Evolutionary conservation across 1,140 invertebrate genomes (phyloP).

Genomic region (Planococcus citri): DNA sequence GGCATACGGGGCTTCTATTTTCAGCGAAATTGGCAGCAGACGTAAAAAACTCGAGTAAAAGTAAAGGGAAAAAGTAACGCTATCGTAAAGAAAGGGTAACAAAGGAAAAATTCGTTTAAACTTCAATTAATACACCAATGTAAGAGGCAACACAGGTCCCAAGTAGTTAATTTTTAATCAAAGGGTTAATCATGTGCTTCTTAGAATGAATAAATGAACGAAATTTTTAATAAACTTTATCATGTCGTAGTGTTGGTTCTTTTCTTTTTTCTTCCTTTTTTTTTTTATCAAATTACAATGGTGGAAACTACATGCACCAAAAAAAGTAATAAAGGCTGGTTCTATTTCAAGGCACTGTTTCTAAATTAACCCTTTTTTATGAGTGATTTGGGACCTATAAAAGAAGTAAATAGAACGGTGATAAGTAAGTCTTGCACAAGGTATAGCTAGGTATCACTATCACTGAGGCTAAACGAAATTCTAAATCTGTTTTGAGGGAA

Average conservation of each 20-base stretch:
- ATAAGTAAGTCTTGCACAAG: conserved; percentile 7
- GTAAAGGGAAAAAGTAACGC: background rate
- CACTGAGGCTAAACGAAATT: background rate
- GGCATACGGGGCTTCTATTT: too few relatives aligned
- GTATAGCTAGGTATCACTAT: background rate
- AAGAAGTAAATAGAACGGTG: conserved; percentile 8
- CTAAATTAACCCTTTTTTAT: conserved; percentile 20
- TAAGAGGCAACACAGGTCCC: background rate
- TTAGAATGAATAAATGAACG: background rate
- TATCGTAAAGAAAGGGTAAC: background rate
- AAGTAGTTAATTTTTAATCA: conserved; percentile 4
- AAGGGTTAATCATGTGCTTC: background rate
- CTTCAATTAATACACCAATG: background rate
- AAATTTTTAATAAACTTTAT: conserved; percentile 4
- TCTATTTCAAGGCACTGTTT: background rate
- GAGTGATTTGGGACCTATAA: conserved; percentile 15
- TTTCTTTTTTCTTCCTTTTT: too few relatives aligned
- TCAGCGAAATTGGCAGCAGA: too few relatives aligned
- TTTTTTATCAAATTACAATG: background rate
- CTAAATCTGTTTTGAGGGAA: background rate
- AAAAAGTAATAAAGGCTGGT: conserved; percentile 13
- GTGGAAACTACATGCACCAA: background rate
- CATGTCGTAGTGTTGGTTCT: background rate
- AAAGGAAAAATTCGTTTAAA: background rate
- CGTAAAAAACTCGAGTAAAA: too few relatives aligned